A percentile compares a stretch with the other conserved stretches of the same genome.
Conservation (phyloP, 2,888 invertebrate genomes). For the Pristionchus arcanus region DNA sequence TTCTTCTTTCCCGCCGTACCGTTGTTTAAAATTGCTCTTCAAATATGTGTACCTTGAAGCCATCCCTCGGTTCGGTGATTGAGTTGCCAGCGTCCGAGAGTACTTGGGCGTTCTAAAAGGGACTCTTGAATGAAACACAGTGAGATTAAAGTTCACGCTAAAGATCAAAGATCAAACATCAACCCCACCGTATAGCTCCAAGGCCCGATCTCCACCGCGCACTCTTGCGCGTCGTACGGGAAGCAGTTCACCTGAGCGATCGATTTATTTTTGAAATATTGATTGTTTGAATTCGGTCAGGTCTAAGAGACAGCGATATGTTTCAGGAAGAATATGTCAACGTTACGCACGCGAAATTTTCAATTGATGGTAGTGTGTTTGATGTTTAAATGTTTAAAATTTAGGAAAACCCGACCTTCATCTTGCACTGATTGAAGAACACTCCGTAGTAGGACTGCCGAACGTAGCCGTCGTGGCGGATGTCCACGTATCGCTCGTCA, state of each 20-base stretch:
- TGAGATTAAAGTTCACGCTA: neutral
- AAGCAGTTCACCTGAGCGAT: conserved; percentile 61
- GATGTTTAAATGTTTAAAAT: too few relatives aligned
- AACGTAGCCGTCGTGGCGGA: conserved; percentile 63
- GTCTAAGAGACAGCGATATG: neutral
- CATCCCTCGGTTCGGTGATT: neutral
- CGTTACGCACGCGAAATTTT: too few relatives aligned
- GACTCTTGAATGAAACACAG: neutral
- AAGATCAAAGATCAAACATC: neutral
- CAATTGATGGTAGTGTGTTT: too few relatives aligned
- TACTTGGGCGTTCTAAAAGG: conserved; percentile 32
- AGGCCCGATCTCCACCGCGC: conserved; percentile 65
- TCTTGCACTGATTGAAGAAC: conserved; percentile 66
- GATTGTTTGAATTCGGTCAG: neutral
- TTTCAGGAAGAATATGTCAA: too few relatives aligned
- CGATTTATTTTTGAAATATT: too few relatives aligned
- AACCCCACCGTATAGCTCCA: conserved; percentile 65
- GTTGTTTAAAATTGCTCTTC: too few relatives aligned
- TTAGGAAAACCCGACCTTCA: conserved; percentile 62
- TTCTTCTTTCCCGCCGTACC: too few relatives aligned
- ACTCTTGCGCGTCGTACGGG: conserved; percentile 68
- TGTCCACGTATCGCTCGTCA: conserved; percentile 62
- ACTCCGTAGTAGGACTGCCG: conserved; percentile 63
- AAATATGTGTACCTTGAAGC: conserved; percentile 54
- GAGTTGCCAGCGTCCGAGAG: conserved; percentile 1